Conservation (phyloP, 2,797 vertebrate genomes). For the Neostethus bicornis region DNA sequence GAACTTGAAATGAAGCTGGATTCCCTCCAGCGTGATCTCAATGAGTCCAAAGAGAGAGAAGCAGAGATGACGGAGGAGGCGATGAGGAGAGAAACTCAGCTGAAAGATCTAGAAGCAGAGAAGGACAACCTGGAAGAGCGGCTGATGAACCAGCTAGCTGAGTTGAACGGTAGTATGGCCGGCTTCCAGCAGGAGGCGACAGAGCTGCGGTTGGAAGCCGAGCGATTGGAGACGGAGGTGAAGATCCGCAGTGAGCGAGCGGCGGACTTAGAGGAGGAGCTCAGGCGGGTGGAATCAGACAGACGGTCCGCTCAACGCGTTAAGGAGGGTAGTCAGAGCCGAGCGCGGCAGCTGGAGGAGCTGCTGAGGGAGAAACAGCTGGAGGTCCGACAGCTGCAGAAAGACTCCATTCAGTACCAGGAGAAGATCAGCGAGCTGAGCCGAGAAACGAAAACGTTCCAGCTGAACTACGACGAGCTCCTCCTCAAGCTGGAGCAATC, state of each 20-base stretch:
- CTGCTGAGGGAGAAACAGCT: conserved; percentile 94
- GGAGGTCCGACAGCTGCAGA: conserved; percentile 94
- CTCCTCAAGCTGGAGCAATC: conserved; percentile 78
- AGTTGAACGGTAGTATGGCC: conserved; percentile 97
- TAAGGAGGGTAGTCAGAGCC: conserved; percentile 81
- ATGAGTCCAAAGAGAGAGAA: conserved; percentile 72
- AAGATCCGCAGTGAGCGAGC: conserved; percentile 74
- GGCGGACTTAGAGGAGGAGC: conserved; percentile 87
- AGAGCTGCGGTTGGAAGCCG: conserved; percentile 73
- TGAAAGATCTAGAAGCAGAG: conserved; percentile 84
- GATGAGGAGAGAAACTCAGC: conserved; percentile 74
- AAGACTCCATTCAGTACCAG: conserved; percentile 91
- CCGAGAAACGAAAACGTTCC: conserved; percentile 85
- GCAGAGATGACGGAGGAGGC: conserved; percentile 70
- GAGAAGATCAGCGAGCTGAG: conserved; percentile 90
- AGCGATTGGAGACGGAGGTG: conserved; percentile 72
- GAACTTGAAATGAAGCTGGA: conserved; percentile 59
- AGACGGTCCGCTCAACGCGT: conserved; percentile 83
- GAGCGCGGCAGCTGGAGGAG: conserved; percentile 91
- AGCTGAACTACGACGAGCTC: conserved; percentile 82
- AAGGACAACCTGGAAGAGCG: conserved; percentile 97
- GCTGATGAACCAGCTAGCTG: conserved; percentile 97
- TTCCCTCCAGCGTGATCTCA: conserved; percentile 79
- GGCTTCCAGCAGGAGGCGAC: conserved; percentile 93
- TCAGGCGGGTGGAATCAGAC: conserved; percentile 85